Evolutionary conservation across 2,888 invertebrate species (phyloP).

Genomic region (Hartigia nigra): DNA sequence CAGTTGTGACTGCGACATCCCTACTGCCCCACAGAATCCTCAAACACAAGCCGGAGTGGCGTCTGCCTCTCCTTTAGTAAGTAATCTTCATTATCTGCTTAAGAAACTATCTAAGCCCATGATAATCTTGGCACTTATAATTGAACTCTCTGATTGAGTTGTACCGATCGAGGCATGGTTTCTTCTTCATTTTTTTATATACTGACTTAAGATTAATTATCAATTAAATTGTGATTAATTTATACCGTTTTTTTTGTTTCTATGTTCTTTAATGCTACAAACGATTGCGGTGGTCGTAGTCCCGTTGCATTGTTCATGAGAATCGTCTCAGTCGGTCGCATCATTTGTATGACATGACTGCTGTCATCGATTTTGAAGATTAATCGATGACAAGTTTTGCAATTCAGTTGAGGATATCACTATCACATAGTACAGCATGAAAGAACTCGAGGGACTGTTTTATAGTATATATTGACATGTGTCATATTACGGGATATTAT

Average conservation of each 20-base stretch:
- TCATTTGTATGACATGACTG: background rate
- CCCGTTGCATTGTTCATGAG: background rate
- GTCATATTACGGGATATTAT: background rate
- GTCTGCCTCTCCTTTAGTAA: conserved; percentile 59
- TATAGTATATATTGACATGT: background rate
- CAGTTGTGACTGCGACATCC: conserved; percentile 61
- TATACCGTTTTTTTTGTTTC: background rate
- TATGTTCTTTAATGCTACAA: background rate
- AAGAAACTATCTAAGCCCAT: background rate
- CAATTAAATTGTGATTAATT: background rate
- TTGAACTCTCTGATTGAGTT: background rate
- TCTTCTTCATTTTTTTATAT: background rate
- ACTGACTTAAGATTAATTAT: background rate
- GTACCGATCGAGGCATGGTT: background rate
- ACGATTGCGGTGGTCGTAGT: background rate
- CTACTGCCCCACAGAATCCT: conserved; percentile 58
- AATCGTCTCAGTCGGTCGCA: background rate
- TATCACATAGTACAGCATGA: conserved; percentile 4
- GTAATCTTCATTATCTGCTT: conserved; percentile 31
- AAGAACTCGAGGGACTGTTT: background rate
- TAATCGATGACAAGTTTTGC: background rate
- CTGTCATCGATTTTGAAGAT: background rate
- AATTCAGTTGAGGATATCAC: background rate
- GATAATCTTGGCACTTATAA: background rate
- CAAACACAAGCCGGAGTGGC: conserved; percentile 59